Conservation (phyloP, 2,888 invertebrate genomes). For the Drosophila yooni region DNA sequence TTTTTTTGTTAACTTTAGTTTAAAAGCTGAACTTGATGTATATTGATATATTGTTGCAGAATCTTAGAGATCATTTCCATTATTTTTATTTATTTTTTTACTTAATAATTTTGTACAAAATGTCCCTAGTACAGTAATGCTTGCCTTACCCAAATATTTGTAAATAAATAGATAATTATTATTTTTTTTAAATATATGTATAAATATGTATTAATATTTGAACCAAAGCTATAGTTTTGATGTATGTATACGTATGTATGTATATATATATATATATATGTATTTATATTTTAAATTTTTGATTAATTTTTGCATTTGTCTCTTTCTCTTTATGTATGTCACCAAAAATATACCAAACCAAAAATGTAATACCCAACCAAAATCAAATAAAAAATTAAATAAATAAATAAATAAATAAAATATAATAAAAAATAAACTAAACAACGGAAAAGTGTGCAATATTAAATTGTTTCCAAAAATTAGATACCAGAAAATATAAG, state of each 20-base stretch:
- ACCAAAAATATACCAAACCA: slow-evolving; percentile 14
- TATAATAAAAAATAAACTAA: slow-evolving; percentile 1
- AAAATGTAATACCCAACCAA: slow-evolving; percentile 16
- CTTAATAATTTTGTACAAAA: background rate
- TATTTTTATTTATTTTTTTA: background rate
- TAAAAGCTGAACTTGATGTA: background rate
- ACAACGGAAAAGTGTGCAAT: slow-evolving; percentile 33
- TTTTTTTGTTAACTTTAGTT: background rate
- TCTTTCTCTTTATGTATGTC: slow-evolving; percentile 60
- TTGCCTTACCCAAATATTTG: background rate
- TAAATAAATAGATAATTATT: background rate
- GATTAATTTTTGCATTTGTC: slow-evolving; percentile 56
- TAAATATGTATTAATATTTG: background rate
- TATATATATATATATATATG: background rate
- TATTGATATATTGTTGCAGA: background rate
- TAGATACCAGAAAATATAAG: slow-evolving; percentile 10
- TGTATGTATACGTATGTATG: background rate
- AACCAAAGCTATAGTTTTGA: slow-evolving; percentile 3
- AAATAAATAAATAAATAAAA: background rate
- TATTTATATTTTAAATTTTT: slow-evolving; percentile 3
- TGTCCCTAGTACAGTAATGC: background rate
- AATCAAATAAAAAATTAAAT: slow-evolving; percentile 24
- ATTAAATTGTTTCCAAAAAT: slow-evolving; percentile 15
- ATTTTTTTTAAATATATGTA: background rate
- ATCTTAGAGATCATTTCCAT: background rate